phyloP scores from a whole-genome alignment of 2,888 invertebrate species.

The Hanleya hanleyi region DNA sequence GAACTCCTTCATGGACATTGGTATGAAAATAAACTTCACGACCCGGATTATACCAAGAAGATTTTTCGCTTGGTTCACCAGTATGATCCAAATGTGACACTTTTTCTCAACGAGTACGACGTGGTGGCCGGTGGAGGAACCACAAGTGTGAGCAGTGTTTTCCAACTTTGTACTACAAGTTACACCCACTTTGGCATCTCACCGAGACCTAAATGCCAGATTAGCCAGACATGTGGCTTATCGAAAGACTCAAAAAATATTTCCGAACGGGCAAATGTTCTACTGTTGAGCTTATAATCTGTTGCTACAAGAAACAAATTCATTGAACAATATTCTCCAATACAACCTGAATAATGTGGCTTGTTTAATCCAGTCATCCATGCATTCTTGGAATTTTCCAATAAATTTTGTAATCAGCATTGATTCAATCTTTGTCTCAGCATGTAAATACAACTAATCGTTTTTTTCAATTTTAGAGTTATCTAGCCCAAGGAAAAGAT shows the following conservation, averaged over 20 bases:
- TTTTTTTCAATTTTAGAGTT: slow-evolving; percentile 11
- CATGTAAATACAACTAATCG: neutral
- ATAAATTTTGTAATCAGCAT: neutral
- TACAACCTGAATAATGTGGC: neutral
- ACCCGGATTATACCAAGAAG: slow-evolving; percentile 46
- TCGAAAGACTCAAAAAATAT: too few relatives aligned
- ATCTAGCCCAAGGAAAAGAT: slow-evolving; percentile 10
- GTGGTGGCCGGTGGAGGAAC: slow-evolving; percentile 34
- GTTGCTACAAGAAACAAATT: neutral
- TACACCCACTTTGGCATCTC: too few relatives aligned
- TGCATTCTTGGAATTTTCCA: neutral
- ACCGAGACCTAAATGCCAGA: too few relatives aligned
- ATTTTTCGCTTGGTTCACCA: slow-evolving; percentile 49
- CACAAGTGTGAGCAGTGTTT: neutral
- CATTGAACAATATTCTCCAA: neutral
- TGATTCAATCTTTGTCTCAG: neutral
- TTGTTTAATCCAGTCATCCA: neutral
- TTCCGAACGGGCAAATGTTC: too few relatives aligned
- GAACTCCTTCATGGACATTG: slow-evolving; percentile 55
- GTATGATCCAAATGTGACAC: slow-evolving; percentile 41
- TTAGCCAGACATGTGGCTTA: too few relatives aligned
- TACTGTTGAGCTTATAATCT: too few relatives aligned
- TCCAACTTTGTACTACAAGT: too few relatives aligned
- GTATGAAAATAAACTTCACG: slow-evolving; percentile 43
- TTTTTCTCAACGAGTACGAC: slow-evolving; percentile 59